These are phyloP conservation scores for Bombyx mandarina DNA, from an alignment of 1,140 invertebrate genomes.

Conservation along the genomic window DNA sequence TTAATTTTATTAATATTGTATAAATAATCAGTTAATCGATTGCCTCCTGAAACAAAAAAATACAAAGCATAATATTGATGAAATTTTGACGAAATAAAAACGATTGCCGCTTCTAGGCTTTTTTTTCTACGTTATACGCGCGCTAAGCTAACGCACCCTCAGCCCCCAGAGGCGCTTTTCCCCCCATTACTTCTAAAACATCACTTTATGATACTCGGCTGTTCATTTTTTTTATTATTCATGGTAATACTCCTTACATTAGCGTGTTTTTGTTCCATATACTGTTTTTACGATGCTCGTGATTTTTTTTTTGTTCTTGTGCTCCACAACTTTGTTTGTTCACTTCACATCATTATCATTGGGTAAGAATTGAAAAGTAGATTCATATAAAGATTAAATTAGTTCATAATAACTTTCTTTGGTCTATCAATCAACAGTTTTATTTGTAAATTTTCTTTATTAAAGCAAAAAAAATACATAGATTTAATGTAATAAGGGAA, in stretches of 20 bases:
- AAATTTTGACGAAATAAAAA: constrained; percentile 2
- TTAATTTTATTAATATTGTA: no score
- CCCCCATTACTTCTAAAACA: constrained; percentile 53
- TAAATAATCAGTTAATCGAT: no score
- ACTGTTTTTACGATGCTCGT: constrained; percentile 31
- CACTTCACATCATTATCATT: no score
- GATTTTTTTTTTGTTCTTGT: constrained; percentile 12
- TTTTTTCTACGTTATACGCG: constrained; percentile 4
- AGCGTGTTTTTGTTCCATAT: constrained; percentile 37
- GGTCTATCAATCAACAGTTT: no score
- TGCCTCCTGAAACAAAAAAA: no score
- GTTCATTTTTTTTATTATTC: constrained; percentile 58
- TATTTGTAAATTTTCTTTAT: no score
- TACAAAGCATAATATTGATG: constrained; percentile 12
- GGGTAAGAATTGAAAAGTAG: no score
- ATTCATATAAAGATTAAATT: no score
- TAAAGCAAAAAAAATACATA: no score
- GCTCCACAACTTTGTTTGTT: background rate
- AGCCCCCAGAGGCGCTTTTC: constrained; percentile 37
- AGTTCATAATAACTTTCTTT: no score
- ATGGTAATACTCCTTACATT: constrained; percentile 56
- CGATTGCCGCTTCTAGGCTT: constrained; percentile 2
- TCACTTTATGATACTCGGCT: constrained; percentile 56
- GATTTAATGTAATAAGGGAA: no score
- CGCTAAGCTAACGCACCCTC: constrained; percentile 17